Evolutionary conservation across 2,797 vertebrate species (phyloP), one percentile per base, ranked within the genome.

Genomic region (Falco concolor): DNA sequence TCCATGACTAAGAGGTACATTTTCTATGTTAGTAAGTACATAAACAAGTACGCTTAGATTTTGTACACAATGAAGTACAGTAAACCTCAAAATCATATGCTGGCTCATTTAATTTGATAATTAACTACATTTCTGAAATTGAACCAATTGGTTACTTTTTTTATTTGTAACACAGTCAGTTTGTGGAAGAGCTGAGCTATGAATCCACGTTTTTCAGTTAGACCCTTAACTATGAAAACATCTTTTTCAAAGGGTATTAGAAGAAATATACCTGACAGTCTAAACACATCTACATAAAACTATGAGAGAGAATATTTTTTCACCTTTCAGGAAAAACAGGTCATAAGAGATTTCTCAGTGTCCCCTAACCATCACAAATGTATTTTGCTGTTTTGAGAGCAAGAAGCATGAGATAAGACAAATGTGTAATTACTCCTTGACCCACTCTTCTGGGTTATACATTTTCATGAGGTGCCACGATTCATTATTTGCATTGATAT

Each of bases 401-500:
- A 97, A 98, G 96, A 98, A 97, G 92, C 97, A 94, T 95, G 95
- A 98, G 97, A 98, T 96, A 98, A 98, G 97, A 98, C 97, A 98
- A 98, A 98, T 97, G 95, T 96, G 94, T 97, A 97, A 98, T 98
- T 98, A 98, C 96, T 98, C 97, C 96, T 98, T 98, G 98, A 98
- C 98, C 97, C 97, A 94, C 91, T 97, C 97, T 96, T 97, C 93
- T 93, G 90, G 74, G 90, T 97, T 97, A 97, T 98, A 97, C 96
- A 98, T 98, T 98, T 98, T 98, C 97, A 98, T 97, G 96, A 98
- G 97, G 87, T 97, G 97, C 97, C 97, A 97, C 90, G 82, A 97
- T 98, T 98, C 97, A 98, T 97, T 98, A 98, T 98, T 98, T 97
- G 96, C 96, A 96, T 96, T 98, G 97, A 97, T 98, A 97, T 97